Percentiles rank a stretch among this genome's conserved stretches.
Conservation (phyloP, 1,140 invertebrate species). For the Euura saliciscinereae region DNA sequence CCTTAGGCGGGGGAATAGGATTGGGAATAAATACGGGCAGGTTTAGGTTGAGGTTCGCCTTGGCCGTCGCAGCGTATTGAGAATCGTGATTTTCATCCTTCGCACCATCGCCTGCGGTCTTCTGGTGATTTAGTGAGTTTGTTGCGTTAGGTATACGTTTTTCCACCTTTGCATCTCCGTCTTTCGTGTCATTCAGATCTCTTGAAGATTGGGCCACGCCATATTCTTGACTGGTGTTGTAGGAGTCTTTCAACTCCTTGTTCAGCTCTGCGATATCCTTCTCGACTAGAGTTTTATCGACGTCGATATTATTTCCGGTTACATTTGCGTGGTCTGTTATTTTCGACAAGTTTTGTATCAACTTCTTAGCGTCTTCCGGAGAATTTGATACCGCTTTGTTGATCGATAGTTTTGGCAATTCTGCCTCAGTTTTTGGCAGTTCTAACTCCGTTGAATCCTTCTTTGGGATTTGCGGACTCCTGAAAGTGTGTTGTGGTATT, state of each 20-base stretch:
- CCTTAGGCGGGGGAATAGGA: slow-evolving; percentile 3
- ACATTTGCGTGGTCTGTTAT: slow-evolving; percentile 41
- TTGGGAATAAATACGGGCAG: slow-evolving; percentile 1
- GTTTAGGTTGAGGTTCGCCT: slow-evolving; percentile 4
- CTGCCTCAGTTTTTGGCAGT: background rate
- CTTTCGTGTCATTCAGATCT: background rate
- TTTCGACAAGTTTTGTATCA: slow-evolving; percentile 34
- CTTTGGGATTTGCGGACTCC: slow-evolving; percentile 34
- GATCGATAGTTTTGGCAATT: background rate
- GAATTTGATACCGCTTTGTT: slow-evolving; percentile 3
- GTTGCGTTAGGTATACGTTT: background rate
- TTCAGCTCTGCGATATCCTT: slow-evolving; percentile 37
- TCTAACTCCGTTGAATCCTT: slow-evolving; percentile 39
- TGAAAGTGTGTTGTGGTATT: slow-evolving; percentile 59
- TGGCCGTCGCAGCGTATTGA: background rate
- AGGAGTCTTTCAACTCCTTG: slow-evolving; percentile 18
- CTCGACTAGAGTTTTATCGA: slow-evolving; percentile 38
- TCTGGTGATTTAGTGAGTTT: background rate
- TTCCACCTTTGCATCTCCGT: background rate
- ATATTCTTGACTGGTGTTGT: background rate
- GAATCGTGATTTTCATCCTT: background rate
- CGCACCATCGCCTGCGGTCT: background rate
- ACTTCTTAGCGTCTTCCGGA: slow-evolving; percentile 20
- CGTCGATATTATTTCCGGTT: slow-evolving; percentile 40
- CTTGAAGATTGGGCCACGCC: background rate